A percentile compares a stretch with the other conserved stretches of the same genome.
Conservation (phyloP, 2,113 vertebrate species). For the Crotalus horridus region DNA sequence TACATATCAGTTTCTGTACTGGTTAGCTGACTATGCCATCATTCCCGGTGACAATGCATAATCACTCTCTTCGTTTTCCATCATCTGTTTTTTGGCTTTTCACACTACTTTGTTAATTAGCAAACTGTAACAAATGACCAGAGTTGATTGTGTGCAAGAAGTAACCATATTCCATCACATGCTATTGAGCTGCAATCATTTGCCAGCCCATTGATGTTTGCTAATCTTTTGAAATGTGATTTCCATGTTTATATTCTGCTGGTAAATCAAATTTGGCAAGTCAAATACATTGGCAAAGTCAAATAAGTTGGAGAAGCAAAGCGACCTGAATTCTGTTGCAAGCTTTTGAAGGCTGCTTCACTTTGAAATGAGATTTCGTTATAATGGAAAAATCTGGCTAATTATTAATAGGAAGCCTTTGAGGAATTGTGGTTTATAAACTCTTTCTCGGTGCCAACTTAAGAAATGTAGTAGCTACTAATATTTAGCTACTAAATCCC, state of each 20-base stretch:
- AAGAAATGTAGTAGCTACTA: background rate
- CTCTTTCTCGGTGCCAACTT: slow-evolving; percentile 22
- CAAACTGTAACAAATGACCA: slow-evolving; percentile 34
- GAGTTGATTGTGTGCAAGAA: slow-evolving; percentile 10
- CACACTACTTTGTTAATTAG: slow-evolving; percentile 24
- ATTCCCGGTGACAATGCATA: slow-evolving; percentile 38
- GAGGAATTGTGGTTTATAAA: slow-evolving; percentile 41
- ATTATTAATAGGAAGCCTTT: slow-evolving; percentile 39
- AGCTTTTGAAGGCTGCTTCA: slow-evolving; percentile 55
- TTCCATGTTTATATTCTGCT: slow-evolving; percentile 55
- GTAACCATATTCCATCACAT: slow-evolving; percentile 3
- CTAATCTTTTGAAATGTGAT: slow-evolving; percentile 54
- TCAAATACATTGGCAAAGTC: slow-evolving; percentile 11
- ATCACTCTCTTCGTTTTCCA: slow-evolving; percentile 18
- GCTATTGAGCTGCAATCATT: slow-evolving; percentile 33
- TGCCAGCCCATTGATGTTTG: slow-evolving; percentile 39
- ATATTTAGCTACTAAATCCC: background rate
- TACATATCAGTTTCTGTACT: slow-evolving; percentile 46
- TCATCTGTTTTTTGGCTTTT: slow-evolving; percentile 31
- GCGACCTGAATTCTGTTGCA: slow-evolving; percentile 61
- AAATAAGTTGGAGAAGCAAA: slow-evolving; percentile 45
- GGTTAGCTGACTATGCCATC: slow-evolving; percentile 52
- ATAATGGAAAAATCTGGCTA: slow-evolving; percentile 50
- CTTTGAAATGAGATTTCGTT: slow-evolving; percentile 50
- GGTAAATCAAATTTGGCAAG: slow-evolving; percentile 64